Conservation (phyloP, 2,797 vertebrate species). For the Miichthys miiuy region DNA sequence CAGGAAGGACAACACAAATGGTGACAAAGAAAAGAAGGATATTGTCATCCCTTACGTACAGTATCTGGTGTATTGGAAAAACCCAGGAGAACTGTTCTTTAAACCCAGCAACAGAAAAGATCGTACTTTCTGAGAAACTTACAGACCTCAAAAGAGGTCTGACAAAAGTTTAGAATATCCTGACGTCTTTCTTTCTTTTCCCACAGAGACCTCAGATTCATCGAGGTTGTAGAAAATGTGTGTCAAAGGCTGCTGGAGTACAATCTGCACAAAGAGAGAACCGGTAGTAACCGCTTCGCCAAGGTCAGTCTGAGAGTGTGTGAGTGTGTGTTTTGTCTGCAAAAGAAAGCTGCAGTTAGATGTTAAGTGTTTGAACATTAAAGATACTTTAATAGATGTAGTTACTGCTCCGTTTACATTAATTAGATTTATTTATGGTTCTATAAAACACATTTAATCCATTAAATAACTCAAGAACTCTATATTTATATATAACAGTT, state of each 20-base stretch:
- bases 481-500: too few species aligned
- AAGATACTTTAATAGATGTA: neutral
- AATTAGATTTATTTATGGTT: neutral
- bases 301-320: constrained; percentile 85
- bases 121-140: too few species aligned
- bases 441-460: neutral
- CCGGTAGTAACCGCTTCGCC: constrained; percentile 96
- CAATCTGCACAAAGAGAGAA: constrained; percentile 96
- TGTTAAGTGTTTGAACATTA: neutral
- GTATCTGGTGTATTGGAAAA: too few species aligned
- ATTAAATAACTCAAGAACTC: too few species aligned
- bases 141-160: too few species aligned
- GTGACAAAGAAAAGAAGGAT: too few species aligned
- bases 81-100: too few species aligned
- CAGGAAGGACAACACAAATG: too few species aligned
- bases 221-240: constrained; percentile 95
- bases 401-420: neutral
- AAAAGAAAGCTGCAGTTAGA: neutral
- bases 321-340: neutral
- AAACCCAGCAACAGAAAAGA: too few species aligned
- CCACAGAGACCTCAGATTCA: constrained; percentile 93
- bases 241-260: constrained; percentile 95
- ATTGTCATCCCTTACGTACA: too few species aligned
- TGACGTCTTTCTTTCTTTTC: neutral
- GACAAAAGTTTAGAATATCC: neutral